Evolutionary conservation across 92 coral and sea anemone species (phyloP).

Genomic region (Chrysogorgia sp.): DNA sequence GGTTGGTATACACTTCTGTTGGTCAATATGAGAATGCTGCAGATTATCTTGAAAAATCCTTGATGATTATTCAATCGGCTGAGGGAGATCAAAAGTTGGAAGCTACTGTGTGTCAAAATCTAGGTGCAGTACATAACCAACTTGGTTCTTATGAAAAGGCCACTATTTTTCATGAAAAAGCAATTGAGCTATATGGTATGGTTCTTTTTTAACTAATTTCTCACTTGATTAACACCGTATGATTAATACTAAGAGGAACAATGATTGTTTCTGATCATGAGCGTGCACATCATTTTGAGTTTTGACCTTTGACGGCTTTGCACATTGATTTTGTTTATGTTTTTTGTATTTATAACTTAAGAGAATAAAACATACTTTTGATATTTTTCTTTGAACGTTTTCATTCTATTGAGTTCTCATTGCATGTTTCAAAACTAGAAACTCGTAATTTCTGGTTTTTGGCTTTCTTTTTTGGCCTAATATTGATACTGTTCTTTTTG

Average conservation of each 20-base stretch:
- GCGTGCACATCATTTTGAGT: no score
- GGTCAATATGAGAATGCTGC: conserved; percentile 81
- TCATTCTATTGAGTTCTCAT: no score
- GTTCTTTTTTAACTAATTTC: no score
- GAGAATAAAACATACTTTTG: no score
- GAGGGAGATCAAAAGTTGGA: conserved; percentile 63
- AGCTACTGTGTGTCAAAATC: conserved; percentile 87
- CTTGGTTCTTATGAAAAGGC: conserved; percentile 74
- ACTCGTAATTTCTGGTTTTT: no score
- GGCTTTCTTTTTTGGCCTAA: no score
- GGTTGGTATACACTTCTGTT: conserved; percentile 79
- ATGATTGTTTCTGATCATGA: not conserved
- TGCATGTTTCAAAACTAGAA: no score
- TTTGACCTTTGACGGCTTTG: no score
- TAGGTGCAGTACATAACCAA: conserved; percentile 95
- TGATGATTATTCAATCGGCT: conserved; percentile 57
- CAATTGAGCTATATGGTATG: conserved; percentile 88
- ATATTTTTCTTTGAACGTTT: no score
- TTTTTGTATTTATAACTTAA: not conserved
- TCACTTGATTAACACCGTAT: no score
- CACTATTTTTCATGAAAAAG: conserved; percentile 72
- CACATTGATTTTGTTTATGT: no score
- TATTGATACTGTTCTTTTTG: not conserved
- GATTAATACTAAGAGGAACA: no score
- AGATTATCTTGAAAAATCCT: conserved; percentile 86